Conservation (phyloP, 2,888 invertebrate genomes). For the Notocelia uddmanniana region DNA sequence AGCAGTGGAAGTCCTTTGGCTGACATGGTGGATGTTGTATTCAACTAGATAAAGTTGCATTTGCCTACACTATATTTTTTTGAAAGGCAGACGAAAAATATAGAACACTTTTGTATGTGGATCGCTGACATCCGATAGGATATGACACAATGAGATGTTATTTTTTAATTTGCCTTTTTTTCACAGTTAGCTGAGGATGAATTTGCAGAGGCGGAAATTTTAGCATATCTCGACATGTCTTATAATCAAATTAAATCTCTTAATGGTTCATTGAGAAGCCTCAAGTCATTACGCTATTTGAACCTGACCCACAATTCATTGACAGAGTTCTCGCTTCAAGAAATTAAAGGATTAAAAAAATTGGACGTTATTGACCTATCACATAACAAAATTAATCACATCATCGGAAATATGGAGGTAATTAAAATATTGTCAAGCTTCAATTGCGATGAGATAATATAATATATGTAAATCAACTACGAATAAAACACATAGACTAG, state of each 20-base stretch:
- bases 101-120: too few species aligned
- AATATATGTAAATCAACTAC: too few species aligned
- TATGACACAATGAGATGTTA: too few species aligned
- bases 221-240: slow-evolving; percentile 90
- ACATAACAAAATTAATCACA: slow-evolving; percentile 89
- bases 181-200: slow-evolving; percentile 90
- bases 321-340: slow-evolving; percentile 92
- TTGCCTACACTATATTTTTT: background rate
- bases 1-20: too few species aligned
- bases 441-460: background rate
- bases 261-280: slow-evolving; percentile 90
- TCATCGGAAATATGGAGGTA: slow-evolving; percentile 89
- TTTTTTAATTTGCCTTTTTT: background rate
- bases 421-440: slow-evolving; percentile 52
- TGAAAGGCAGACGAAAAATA: too few species aligned
- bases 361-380: slow-evolving; percentile 92
- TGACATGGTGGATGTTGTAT: too few species aligned
- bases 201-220: slow-evolving; percentile 89
- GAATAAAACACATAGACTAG: too few species aligned
- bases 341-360: slow-evolving; percentile 90
- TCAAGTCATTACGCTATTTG: slow-evolving; percentile 88
- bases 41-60: background rate
- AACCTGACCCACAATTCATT: slow-evolving; percentile 92
- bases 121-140: too few species aligned
- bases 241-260: slow-evolving; percentile 90